Conservation (phyloP, 2,888 invertebrate genomes). For the Epinotia bilunana region DNA sequence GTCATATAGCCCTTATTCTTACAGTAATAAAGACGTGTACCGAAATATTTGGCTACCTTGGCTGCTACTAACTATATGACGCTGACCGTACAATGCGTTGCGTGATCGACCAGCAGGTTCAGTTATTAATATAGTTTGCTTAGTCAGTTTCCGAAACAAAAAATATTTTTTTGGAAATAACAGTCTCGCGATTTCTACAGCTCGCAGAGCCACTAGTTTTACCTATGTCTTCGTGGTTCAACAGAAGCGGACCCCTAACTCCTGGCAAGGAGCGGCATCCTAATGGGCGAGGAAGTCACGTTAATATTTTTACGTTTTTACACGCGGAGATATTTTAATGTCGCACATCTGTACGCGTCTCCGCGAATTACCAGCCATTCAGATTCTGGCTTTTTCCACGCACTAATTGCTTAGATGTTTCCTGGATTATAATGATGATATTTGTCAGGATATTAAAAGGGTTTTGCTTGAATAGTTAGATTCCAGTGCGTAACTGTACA, state of each 20-base stretch:
- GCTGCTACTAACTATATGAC: too few species aligned
- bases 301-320: constrained; percentile 52
- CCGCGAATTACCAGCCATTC: constrained; percentile 46
- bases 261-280: constrained; percentile 49
- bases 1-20: too few species aligned
- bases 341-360: constrained; percentile 46
- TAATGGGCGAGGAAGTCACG: constrained; percentile 59
- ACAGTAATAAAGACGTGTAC: too few species aligned
- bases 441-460: neutral
- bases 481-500: neutral
- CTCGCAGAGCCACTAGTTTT: too few species aligned
- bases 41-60: too few species aligned
- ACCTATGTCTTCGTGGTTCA: neutral
- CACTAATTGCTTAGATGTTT: constrained; percentile 17
- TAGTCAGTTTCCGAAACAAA: too few species aligned
- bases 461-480: neutral
- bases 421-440: constrained; percentile 13
- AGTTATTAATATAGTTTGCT: too few species aligned
- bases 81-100: too few species aligned
- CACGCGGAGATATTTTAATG: constrained; percentile 59
- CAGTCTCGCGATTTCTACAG: too few species aligned
- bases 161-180: too few species aligned
- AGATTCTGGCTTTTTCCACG: constrained; percentile 17
- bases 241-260: constrained; percentile 12
- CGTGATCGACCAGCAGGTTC: too few species aligned